These are phyloP conservation scores for Theristicus caerulescens DNA, from an alignment of 2,113 vertebrate species.

Conservation along the genomic window DNA sequence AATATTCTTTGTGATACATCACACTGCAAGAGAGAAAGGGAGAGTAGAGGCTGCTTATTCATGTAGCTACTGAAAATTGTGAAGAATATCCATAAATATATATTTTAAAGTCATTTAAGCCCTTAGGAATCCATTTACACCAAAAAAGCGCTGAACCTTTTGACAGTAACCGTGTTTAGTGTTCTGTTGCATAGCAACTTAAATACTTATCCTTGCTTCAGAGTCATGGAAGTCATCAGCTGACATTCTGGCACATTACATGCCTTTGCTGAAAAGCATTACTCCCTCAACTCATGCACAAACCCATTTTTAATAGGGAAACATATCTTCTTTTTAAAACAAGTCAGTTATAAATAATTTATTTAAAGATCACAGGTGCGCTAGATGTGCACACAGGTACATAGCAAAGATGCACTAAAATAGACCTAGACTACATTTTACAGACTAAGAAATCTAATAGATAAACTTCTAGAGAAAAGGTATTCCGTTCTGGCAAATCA, in stretches of 20 bases:
- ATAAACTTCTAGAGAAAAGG: background rate
- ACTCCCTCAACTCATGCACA: background rate
- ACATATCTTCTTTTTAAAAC: background rate
- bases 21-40: background rate
- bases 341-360: background rate
- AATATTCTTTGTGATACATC: background rate
- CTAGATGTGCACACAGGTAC: background rate
- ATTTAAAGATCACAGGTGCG: background rate
- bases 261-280: background rate
- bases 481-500: background rate
- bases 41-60: background rate
- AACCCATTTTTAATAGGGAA: background rate
- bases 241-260: background rate
- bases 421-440: background rate
- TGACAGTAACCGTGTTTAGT: background rate
- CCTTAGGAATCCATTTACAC: background rate
- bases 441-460: background rate
- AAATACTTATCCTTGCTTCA: background rate
- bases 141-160: background rate
- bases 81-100: background rate
- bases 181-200: background rate
- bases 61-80: background rate
- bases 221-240: background rate
- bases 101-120: background rate
- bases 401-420: background rate